Conservation (phyloP, 2,888 invertebrate genomes). For the Microctonus brassicae region DNA sequence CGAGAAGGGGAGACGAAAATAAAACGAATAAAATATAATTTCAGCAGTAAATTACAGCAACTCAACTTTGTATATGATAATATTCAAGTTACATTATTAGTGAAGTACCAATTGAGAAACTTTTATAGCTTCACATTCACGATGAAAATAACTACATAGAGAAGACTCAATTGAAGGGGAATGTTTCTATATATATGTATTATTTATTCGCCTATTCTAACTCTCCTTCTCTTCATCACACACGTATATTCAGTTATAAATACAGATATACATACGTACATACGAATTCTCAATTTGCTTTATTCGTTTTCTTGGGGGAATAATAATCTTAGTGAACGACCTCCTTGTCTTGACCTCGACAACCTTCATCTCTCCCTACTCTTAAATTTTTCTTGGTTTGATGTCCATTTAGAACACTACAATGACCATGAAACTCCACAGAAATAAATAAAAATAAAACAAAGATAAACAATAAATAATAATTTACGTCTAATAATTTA, state of each 20-base stretch:
- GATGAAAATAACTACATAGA: background rate
- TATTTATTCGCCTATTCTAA: too few relatives aligned
- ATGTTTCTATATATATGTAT: background rate
- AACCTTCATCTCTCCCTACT: conserved; percentile 44
- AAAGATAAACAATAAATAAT: background rate
- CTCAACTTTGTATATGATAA: background rate
- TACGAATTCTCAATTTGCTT: background rate
- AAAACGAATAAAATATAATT: background rate
- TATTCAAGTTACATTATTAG: background rate
- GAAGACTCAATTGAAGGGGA: conserved; percentile 18
- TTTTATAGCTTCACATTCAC: background rate
- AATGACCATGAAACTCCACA: background rate
- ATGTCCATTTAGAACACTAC: background rate
- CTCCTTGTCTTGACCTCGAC: conserved; percentile 57
- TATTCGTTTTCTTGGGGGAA: conserved; percentile 19
- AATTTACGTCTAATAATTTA: background rate
- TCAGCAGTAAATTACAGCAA: background rate
- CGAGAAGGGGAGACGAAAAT: background rate
- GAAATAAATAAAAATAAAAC: background rate
- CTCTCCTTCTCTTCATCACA: background rate
- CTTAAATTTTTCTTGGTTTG: background rate
- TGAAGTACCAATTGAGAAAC: background rate
- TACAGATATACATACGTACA: too few relatives aligned
- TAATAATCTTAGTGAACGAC: conserved; percentile 55
- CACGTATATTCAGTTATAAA: too few relatives aligned